A percentile compares a stretch with the other conserved stretches of the same genome.
Evolutionary conservation across 2,888 invertebrate species (phyloP).

Genomic region (Cyclophora albipunctata): DNA sequence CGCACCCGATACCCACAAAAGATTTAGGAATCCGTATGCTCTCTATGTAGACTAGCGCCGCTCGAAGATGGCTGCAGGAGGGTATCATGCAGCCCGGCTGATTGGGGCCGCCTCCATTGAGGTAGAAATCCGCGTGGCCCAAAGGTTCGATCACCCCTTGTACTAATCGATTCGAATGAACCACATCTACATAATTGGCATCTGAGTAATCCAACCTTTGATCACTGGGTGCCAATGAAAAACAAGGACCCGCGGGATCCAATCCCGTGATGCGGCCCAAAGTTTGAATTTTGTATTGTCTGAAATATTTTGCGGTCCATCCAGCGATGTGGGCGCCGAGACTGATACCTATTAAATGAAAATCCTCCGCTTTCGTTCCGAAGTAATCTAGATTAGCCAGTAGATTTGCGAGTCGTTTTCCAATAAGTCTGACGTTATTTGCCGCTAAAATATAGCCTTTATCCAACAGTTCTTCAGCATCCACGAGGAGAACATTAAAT

Average conservation of each 20-base stretch:
- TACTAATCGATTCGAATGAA: conserved; percentile 63
- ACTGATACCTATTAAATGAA: conserved; percentile 76
- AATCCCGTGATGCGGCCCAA: conserved; percentile 66
- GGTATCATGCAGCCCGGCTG: conserved; percentile 81
- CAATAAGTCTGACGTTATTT: conserved; percentile 62
- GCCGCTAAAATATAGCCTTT: conserved; percentile 62
- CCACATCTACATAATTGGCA: conserved; percentile 60
- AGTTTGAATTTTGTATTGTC: conserved; percentile 46
- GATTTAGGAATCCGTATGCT: conserved; percentile 57
- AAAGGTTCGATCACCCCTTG: conserved; percentile 72
- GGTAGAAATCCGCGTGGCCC: conserved; percentile 84
- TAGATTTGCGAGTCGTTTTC: conserved; percentile 69
- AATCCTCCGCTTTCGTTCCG: conserved; percentile 59
- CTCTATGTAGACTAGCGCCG: conserved; percentile 59
- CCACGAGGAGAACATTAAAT: conserved; percentile 64
- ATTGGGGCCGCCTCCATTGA: conserved; percentile 80
- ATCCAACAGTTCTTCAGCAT: conserved; percentile 61
- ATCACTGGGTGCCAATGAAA: conserved; percentile 55
- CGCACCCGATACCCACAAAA: conserved; percentile 53
- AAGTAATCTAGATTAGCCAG: conserved; percentile 63
- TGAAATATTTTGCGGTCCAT: conserved; percentile 64
- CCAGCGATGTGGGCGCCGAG: conserved; percentile 76
- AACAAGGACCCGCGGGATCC: conserved; percentile 70
- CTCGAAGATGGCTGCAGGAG: conserved; percentile 65
- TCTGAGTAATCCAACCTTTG: conserved; percentile 62